Conservation (phyloP, 1,140 invertebrate species). For the Ctenoplectra terminalis region DNA sequence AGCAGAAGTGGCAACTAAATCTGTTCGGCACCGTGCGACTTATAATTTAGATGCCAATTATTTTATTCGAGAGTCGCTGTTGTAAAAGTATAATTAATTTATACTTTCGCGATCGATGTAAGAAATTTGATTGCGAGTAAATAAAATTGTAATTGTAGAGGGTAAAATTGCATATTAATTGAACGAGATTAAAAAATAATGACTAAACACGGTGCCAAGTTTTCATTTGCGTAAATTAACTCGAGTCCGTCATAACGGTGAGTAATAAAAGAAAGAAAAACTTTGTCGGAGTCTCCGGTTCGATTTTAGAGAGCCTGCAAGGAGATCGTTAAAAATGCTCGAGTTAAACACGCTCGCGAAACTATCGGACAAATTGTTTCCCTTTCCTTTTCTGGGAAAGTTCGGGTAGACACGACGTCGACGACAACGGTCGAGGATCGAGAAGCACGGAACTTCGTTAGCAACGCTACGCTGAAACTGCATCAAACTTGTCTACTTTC, state of each 20-base stretch:
- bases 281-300: neutral
- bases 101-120: no score
- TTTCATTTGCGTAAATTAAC: neutral
- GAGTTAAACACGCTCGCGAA: slow-evolving; percentile 7
- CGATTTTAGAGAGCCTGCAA: neutral
- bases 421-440: slow-evolving; percentile 6
- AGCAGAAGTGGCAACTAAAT: no score
- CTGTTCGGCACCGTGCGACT: no score
- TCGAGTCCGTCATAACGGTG: neutral
- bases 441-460: slow-evolving; percentile 34
- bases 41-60: no score
- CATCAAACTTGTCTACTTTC: slow-evolving; percentile 37
- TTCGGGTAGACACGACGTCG: neutral
- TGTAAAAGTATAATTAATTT: no score
- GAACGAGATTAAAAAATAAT: neutral
- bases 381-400: neutral
- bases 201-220: neutral
- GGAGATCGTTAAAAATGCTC: slow-evolving; percentile 31
- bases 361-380: slow-evolving; percentile 28
- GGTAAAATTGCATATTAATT: neutral
- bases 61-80: no score
- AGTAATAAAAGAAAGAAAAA: neutral
- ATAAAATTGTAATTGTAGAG: neutral
- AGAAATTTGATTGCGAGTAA: no score
- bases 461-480: slow-evolving; percentile 20